phyloP scores from a whole-genome alignment of 1,140 invertebrate genomes.

The Tachypleus tridentatus region DNA sequence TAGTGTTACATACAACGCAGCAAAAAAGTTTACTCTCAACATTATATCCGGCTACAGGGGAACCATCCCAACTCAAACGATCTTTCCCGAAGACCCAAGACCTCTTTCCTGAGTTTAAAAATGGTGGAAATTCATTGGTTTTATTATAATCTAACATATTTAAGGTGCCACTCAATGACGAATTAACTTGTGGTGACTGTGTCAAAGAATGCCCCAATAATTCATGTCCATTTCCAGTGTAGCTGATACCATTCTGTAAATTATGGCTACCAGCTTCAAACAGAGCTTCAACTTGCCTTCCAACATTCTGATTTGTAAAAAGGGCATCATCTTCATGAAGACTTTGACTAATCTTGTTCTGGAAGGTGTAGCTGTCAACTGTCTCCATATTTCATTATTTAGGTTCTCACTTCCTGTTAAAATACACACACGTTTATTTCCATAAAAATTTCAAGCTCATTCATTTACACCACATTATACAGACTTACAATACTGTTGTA shows the following conservation, averaged over 20 bases:
- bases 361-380: no score
- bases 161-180: not conserved
- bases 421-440: no score
- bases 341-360: no score
- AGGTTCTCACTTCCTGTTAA: no score
- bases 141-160: not conserved
- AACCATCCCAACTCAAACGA: conserved; percentile 19
- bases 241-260: not conserved
- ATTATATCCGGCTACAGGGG: conserved; percentile 41
- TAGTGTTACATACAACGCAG: conserved; percentile 62
- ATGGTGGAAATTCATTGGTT: not conserved
- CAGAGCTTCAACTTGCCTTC: not conserved
- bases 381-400: no score
- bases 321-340: no score
- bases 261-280: not conserved
- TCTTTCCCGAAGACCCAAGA: conserved; percentile 17
- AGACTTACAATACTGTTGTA: no score
- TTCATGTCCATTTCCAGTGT: not conserved
- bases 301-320: conserved; percentile 1
- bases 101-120: not conserved
- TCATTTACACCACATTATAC: no score
- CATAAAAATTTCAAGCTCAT: no score
- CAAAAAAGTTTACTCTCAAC: conserved; percentile 55
- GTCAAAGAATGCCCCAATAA: not conserved
- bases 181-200: not conserved